Percentiles rank a stretch among this genome's conserved stretches.
phyloP scores from a whole-genome alignment of 2,888 invertebrate species.

The Pomacea canaliculata region DNA sequence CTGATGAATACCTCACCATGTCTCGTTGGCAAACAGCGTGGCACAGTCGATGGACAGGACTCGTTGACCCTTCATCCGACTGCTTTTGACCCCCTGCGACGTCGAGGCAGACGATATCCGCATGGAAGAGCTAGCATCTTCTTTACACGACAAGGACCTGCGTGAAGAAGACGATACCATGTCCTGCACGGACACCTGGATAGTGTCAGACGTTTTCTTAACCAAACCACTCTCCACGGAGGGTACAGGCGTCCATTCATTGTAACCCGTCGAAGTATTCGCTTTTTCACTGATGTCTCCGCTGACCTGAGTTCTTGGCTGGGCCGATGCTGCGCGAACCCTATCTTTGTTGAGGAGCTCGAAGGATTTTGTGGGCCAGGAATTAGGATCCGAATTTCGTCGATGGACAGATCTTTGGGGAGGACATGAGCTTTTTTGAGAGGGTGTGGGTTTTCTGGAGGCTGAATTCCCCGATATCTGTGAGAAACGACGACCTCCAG shows the following conservation, averaged over 20 bases:
- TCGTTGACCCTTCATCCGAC: no score
- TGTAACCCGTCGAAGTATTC: neutral
- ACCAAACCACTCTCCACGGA: neutral
- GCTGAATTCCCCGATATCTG: neutral
- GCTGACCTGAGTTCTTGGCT: neutral
- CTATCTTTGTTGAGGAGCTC: neutral
- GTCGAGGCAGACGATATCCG: neutral
- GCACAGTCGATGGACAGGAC: no score
- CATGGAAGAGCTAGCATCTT: no score
- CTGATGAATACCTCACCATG: no score
- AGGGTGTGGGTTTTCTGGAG: neutral
- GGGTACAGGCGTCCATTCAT: neutral
- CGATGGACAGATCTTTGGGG: neutral
- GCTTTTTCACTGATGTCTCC: neutral
- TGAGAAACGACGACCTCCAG: conserved; percentile 1
- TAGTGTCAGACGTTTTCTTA: neutral
- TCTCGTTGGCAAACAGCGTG: no score
- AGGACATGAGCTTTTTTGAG: neutral
- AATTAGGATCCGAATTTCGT: neutral
- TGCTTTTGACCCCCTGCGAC: neutral
- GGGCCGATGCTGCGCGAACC: neutral
- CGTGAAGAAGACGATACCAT: neutral
- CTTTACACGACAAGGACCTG: neutral
- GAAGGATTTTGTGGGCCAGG: neutral
- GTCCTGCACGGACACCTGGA: neutral